Base-by-base conservation (phyloP, 2,797 vertebrate species). In the Fratercula arctica region DNA sequence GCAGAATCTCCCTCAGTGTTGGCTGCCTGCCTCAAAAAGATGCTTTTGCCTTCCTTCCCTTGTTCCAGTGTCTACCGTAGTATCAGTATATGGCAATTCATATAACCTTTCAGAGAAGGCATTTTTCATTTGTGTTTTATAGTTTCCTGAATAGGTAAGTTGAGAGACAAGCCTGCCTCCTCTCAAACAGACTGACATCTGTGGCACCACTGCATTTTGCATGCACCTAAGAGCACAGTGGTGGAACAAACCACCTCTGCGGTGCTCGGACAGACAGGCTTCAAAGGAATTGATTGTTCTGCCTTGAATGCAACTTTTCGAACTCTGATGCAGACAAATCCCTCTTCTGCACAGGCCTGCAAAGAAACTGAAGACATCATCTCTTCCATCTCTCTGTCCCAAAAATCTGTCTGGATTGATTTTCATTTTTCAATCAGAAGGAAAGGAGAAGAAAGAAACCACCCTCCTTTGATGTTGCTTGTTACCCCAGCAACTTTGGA, bases 221-320 rank as follows among this genome's bases (percentile, higher is more conserved):
- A 23, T 26, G 50, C 54, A 74, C 33, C 41, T 35, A 57, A 41
- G 17, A 66, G 59, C 19, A 17, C 24, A 11, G 18, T 1, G 0
- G 39, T 43, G 33, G 43, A 79, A 80, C 37, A 35, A 14, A 63
- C 31, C 37, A n/a, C 23, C 26, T 59, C 57, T 37, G 35, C 4
- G 0, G n/a, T 0, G 1, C 29, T 48, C 1, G 3, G 23, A 19
- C 69, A 50, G 33, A 23, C 33, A 43, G 33, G 26, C 41, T 78
- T 53, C 45, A 37, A 19, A 66, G 23, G 15, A 84, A 37, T 43
- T 50, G 31, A 68, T 16, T 73, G 48, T 60, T 81, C 39, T 67
- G 28, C 17, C 28, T 8, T 41, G 35, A 60, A 72, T 13, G n/a
- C 31, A 43, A 80, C 20, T 80, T 89, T 37, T 51, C 18, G 48